Percentiles rank a stretch among this genome's conserved stretches.
Conservation (phyloP, 2,113 vertebrate genomes). For the Pituophis catenifer region DNA sequence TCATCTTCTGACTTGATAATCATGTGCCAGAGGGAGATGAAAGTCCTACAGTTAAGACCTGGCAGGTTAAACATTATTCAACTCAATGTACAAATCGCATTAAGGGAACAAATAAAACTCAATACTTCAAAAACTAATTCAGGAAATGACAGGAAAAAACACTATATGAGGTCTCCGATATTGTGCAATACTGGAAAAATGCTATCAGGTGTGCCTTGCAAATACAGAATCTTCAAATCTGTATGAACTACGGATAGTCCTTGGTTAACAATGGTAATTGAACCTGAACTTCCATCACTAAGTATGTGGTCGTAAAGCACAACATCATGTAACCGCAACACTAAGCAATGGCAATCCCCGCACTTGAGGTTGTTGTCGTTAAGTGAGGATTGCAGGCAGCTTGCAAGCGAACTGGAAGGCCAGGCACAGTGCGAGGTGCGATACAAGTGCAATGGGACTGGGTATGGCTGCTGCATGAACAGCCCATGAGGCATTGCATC, state of each 20-base stretch:
- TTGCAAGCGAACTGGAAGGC: neutral
- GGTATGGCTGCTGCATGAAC: neutral
- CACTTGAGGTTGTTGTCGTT: neutral
- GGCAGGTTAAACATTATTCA: neutral
- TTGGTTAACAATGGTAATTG: neutral
- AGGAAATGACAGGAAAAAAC: neutral
- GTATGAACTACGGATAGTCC: neutral
- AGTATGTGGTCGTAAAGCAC: neutral
- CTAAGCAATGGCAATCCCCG: neutral
- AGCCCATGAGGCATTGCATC: neutral
- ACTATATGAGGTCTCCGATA: neutral
- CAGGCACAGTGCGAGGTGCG: neutral
- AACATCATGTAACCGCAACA: neutral
- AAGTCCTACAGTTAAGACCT: neutral
- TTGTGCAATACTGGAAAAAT: neutral
- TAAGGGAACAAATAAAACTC: neutral
- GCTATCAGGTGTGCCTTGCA: neutral
- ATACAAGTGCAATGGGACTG: neutral
- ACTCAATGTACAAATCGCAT: neutral
- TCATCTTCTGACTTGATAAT: neutral
- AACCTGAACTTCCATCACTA: neutral
- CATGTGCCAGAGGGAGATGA: accelerated
- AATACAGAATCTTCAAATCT: neutral
- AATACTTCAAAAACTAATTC: neutral
- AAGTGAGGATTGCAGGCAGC: neutral